Conservation (phyloP, 2,797 vertebrate species). For the Myiothlypis coronata region DNA sequence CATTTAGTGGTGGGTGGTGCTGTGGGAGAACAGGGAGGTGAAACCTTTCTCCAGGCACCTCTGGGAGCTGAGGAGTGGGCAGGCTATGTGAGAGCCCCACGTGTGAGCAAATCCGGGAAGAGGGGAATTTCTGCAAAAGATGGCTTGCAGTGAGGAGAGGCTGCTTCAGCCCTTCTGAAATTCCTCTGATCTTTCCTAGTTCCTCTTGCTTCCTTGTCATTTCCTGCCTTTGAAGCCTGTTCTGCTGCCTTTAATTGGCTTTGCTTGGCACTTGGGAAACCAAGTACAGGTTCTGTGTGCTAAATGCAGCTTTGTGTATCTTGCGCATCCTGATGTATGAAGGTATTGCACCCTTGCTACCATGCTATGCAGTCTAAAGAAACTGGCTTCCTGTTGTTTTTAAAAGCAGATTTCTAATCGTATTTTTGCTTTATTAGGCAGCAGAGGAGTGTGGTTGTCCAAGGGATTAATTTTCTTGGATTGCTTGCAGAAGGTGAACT, state of each 20-base stretch:
- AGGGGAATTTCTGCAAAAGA: background rate
- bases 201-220: background rate
- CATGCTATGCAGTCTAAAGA: background rate
- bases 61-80: background rate
- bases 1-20: background rate
- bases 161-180: background rate
- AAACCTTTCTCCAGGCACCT: background rate
- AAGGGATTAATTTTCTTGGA: background rate
- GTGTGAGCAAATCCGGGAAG: rapidly evolving
- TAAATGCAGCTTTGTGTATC: background rate
- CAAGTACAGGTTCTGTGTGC: background rate
- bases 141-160: background rate
- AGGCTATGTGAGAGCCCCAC: background rate
- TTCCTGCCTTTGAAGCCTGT: background rate
- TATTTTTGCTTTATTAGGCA: background rate
- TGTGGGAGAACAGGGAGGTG: background rate
- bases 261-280: background rate
- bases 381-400: background rate
- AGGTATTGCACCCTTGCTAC: background rate
- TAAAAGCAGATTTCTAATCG: background rate
- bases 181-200: background rate
- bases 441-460: background rate
- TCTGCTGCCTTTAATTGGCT: background rate
- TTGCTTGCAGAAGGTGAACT: background rate
- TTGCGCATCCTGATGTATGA: rapidly evolving